Evolutionary conservation across 1,140 invertebrate species (phyloP).

Genomic region (Sitobion miscanthi): DNA sequence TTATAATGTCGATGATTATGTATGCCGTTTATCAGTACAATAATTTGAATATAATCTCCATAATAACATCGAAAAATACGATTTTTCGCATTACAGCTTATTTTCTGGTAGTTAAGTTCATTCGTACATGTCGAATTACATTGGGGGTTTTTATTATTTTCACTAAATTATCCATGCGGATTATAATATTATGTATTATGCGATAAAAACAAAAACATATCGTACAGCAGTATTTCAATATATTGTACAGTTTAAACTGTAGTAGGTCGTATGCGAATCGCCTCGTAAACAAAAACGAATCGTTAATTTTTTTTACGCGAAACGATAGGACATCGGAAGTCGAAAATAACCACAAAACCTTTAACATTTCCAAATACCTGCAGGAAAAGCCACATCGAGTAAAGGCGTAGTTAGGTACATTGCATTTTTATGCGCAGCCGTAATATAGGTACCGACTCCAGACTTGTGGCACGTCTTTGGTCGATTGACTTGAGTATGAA

Average conservation of each 20-base stretch:
- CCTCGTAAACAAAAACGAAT: not conserved
- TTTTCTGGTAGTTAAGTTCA: constrained; percentile 11
- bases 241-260: not conserved
- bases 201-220: not conserved
- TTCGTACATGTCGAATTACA: not conserved
- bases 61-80: not conserved
- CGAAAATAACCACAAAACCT: too few species aligned
- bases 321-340: not conserved
- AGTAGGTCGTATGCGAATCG: not conserved
- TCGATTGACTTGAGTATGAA: too few species aligned
- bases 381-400: too few species aligned
- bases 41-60: constrained; percentile 23
- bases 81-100: not conserved
- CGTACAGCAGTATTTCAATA: not conserved
- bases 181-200: not conserved
- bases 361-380: too few species aligned
- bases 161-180: not conserved
- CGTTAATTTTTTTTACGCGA: too few species aligned
- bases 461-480: too few species aligned
- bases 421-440: too few species aligned
- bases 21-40: not conserved
- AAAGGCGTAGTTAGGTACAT: too few species aligned
- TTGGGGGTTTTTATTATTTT: not conserved
- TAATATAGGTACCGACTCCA: too few species aligned
- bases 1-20: not conserved